These are phyloP conservation scores for Telmatochromis brichardi DNA, from an alignment of 2,113 vertebrate genomes.

Conservation along the genomic window DNA sequence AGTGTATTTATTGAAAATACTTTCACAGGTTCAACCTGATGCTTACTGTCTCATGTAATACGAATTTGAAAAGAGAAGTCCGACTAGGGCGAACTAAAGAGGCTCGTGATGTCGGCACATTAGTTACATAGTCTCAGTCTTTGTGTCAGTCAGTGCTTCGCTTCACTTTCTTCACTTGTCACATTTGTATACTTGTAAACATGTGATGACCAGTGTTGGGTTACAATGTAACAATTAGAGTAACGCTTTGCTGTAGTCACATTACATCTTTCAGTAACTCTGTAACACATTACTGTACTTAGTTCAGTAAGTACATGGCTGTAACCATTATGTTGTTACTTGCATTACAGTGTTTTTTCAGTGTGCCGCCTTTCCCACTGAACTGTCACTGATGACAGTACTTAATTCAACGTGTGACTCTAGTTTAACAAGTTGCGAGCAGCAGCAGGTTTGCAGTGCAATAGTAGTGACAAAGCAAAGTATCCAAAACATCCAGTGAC, in stretches of 20 bases:
- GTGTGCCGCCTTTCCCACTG: background rate
- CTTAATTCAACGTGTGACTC: background rate
- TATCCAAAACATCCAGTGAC: background rate
- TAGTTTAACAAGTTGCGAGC: background rate
- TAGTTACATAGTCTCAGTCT: background rate
- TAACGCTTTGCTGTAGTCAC: background rate
- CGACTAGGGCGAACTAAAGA: background rate
- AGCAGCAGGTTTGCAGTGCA: background rate
- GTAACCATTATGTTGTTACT: background rate
- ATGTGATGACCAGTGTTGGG: background rate
- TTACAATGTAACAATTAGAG: background rate
- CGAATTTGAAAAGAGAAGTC: background rate
- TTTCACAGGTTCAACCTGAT: background rate
- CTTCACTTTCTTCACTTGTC: background rate
- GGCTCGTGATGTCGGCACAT: background rate
- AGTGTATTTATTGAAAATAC: background rate
- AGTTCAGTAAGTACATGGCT: background rate
- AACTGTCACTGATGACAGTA: background rate
- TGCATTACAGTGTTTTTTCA: background rate
- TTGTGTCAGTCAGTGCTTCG: background rate
- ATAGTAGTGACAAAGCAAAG: background rate
- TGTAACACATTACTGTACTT: background rate
- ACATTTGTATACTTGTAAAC: background rate
- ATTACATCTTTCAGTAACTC: background rate
- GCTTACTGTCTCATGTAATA: background rate